Percentiles rank a stretch among this genome's conserved stretches.
Conservation (phyloP, 2,888 invertebrate species). For the Scaptomyza cyrtandrae region DNA sequence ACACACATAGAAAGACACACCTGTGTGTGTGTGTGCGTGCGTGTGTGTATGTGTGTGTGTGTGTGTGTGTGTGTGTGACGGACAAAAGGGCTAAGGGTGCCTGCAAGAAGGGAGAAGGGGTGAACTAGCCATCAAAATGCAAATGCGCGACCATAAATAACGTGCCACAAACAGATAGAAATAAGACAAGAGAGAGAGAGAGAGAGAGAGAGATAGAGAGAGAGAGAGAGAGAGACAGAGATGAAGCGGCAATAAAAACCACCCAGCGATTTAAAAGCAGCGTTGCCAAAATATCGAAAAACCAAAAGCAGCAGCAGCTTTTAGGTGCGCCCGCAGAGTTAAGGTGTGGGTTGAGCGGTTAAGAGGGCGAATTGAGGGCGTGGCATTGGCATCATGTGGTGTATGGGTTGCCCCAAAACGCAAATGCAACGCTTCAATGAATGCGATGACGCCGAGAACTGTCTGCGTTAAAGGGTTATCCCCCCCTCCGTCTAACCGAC, state of each 20-base stretch:
- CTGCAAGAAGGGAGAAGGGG: conserved; percentile 8
- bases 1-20: conserved; percentile 34
- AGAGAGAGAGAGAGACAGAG: no score
- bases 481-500: conserved; percentile 18
- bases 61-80: conserved; percentile 8
- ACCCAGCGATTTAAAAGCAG: conserved; percentile 68
- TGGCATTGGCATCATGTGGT: conserved; percentile 32
- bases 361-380: conserved; percentile 33
- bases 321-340: conserved; percentile 13
- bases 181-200: not conserved
- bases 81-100: conserved; percentile 52
- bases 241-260: conserved; percentile 65
- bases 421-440: conserved; percentile 70
- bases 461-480: conserved; percentile 75
- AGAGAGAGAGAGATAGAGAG: not conserved
- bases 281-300: conserved; percentile 38
- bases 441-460: conserved; percentile 48
- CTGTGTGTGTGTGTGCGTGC: conserved; percentile 12
- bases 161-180: conserved; percentile 48
- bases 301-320: conserved; percentile 24
- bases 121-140: conserved; percentile 71
- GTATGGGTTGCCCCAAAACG: conserved; percentile 24
- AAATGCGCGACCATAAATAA: conserved; percentile 80
- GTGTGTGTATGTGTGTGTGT: conserved; percentile 8
- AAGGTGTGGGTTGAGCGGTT: not conserved